These are phyloP conservation scores for Fukomys damarensis DNA, from an alignment of 2,113 vertebrate genomes.

Conservation along the genomic window DNA sequence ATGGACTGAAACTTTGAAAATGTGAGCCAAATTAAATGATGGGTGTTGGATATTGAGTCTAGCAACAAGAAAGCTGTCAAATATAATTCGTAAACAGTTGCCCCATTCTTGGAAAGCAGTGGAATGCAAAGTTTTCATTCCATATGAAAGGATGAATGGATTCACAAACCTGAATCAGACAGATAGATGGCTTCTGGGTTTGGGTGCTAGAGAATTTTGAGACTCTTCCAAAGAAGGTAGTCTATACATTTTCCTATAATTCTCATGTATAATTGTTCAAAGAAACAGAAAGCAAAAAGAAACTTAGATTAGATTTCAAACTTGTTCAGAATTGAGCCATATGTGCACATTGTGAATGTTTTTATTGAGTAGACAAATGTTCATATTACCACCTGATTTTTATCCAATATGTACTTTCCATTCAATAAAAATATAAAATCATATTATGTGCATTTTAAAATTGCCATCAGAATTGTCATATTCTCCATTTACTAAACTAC, in stretches of 20 bases:
- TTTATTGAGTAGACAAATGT: background rate
- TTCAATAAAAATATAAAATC: background rate
- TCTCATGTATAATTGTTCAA: background rate
- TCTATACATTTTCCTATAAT: background rate
- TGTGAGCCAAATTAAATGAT: background rate
- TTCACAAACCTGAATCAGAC: accelerated
- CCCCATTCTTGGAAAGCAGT: background rate
- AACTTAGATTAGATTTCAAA: background rate
- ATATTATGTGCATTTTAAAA: background rate
- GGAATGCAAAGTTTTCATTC: background rate
- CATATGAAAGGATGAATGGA: no score
- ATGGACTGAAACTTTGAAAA: background rate
- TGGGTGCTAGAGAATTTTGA: accelerated
- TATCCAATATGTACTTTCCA: background rate
- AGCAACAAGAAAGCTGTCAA: background rate
- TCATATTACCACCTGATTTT: background rate
- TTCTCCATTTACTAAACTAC: background rate
- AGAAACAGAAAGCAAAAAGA: background rate
- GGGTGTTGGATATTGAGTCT: background rate
- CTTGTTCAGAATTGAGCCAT: background rate
- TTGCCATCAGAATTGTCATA: background rate
- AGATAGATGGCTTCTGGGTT: background rate
- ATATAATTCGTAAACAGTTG: background rate
- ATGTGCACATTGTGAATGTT: background rate
- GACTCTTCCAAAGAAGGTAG: background rate